Percentiles rank a stretch among this genome's conserved stretches.
Conservation (phyloP, 2,888 invertebrate genomes). For the Hybos culiciformis region DNA sequence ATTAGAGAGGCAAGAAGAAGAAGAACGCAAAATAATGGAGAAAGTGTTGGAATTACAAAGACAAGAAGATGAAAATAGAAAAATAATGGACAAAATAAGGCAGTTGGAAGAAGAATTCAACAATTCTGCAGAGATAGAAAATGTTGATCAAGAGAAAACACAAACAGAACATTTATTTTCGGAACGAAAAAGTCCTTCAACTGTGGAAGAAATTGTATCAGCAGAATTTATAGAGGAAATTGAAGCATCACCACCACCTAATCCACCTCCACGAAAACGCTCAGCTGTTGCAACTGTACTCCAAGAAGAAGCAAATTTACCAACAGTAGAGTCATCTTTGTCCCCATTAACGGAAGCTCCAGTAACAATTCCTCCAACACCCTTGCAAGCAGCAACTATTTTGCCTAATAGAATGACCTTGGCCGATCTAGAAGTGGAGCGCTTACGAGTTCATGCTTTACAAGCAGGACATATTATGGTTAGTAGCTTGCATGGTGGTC, state of each 20-base stretch:
- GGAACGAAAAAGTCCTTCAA: constrained; percentile 9
- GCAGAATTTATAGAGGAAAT: constrained; percentile 23
- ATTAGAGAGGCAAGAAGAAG: constrained; percentile 4
- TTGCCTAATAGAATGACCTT: constrained; percentile 43
- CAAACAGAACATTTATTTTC: constrained; percentile 3
- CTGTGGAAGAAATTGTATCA: constrained; percentile 23
- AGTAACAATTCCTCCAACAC: constrained; percentile 4
- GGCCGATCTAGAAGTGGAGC: constrained; percentile 62
- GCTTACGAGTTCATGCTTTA: constrained; percentile 61
- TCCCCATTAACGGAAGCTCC: constrained; percentile 2
- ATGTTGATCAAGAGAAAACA: constrained; percentile 10
- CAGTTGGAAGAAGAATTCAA: neutral
- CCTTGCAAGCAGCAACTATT: constrained; percentile 8
- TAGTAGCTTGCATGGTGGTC: constrained; percentile 65
- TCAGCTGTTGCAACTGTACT: constrained; percentile 13
- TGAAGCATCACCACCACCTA: constrained; percentile 20
- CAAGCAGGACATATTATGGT: constrained; percentile 68
- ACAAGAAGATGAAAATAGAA: constrained; percentile 2
- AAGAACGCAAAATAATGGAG: constrained; percentile 2
- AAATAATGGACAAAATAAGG: constrained; percentile 10
- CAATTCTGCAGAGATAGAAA: neutral
- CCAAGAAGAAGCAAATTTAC: constrained; percentile 9
- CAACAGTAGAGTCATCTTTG: neutral
- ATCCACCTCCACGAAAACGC: constrained; percentile 27
- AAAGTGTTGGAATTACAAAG: neutral